Conservation (phyloP, 2,797 vertebrate species). For the Chelmon rostratus region DNA sequence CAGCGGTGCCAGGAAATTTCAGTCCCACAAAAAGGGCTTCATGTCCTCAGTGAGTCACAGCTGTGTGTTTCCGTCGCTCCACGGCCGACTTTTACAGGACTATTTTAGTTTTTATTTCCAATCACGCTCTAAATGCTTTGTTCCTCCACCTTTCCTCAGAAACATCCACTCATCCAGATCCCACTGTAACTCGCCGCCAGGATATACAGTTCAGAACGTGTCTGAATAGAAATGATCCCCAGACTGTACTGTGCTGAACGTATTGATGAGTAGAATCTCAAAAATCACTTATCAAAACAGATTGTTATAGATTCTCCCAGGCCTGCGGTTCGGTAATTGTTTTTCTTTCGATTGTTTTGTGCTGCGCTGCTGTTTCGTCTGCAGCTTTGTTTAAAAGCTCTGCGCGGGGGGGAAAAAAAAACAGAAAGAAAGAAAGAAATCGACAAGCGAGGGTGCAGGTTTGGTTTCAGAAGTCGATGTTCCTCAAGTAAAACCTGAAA, state of each 20-base stretch:
- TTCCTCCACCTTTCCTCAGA: neutral
- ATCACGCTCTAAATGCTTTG: neutral
- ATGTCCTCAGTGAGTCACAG: neutral
- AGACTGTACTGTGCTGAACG: neutral
- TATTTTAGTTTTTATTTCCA: slow-evolving; percentile 1
- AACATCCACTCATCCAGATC: neutral
- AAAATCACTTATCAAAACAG: slow-evolving; percentile 22
- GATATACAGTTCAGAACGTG: neutral
- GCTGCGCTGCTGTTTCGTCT: slow-evolving; percentile 1
- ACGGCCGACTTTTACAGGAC: neutral
- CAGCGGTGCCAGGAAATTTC: neutral
- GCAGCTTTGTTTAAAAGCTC: slow-evolving; percentile 3
- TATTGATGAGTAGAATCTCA: neutral
- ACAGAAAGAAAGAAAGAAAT: neutral
- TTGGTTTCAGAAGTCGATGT: neutral
- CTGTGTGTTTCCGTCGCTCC: neutral
- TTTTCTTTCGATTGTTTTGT: slow-evolving; percentile 22
- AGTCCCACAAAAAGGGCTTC: neutral
- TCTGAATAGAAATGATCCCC: slow-evolving; percentile 2
- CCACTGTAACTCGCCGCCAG: no score
- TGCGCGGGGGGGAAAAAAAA: neutral
- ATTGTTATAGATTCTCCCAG: slow-evolving; percentile 24
- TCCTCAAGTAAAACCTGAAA: neutral
- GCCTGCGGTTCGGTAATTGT: slow-evolving; percentile 16
- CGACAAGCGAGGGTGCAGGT: neutral